A percentile compares a stretch with the other conserved stretches of the same genome.
phyloP scores from a whole-genome alignment of 2,888 invertebrate genomes.

The Selenia dentaria region DNA sequence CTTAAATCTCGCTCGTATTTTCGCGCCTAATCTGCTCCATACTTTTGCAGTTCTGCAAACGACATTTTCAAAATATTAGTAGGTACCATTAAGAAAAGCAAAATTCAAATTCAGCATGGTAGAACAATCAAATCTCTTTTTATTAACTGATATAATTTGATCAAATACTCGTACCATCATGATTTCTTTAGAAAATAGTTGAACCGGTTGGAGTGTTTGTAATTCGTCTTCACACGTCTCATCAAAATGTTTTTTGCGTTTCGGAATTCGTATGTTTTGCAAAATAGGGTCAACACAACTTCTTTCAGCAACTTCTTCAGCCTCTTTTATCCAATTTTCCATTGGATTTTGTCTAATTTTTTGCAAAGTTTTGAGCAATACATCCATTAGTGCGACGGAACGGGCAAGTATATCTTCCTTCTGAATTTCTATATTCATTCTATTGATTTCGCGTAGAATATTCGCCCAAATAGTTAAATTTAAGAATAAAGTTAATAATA shows the following conservation, averaged over 20 bases:
- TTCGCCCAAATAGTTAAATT: slow-evolving; percentile 17
- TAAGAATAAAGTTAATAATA: slow-evolving; percentile 29
- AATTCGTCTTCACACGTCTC: slow-evolving; percentile 35
- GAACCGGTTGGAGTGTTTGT: slow-evolving; percentile 24
- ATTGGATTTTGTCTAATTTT: slow-evolving; percentile 20
- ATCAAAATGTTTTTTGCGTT: slow-evolving; percentile 33
- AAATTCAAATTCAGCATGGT: slow-evolving; percentile 27
- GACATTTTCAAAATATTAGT: slow-evolving; percentile 32
- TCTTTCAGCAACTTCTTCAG: slow-evolving; percentile 25
- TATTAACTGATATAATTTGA: slow-evolving; percentile 30
- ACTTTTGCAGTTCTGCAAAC: slow-evolving; percentile 35
- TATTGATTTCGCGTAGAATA: slow-evolving; percentile 1
- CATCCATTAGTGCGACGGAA: not conserved
- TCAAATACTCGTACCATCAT: slow-evolving; percentile 34
- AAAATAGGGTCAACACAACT: slow-evolving; percentile 25
- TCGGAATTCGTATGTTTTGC: slow-evolving; percentile 14
- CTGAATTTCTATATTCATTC: not conserved
- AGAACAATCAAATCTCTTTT: slow-evolving; percentile 5
- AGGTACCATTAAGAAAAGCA: slow-evolving; percentile 31
- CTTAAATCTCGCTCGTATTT: slow-evolving; percentile 25
- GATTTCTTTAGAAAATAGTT: slow-evolving; percentile 21
- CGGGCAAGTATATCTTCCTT: not conserved
- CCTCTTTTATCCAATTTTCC: slow-evolving; percentile 29
- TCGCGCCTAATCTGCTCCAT: slow-evolving; percentile 13
- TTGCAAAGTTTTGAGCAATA: not conserved